Conservation (phyloP, 2,797 vertebrate species). For the Chaunax sp. region DNA sequence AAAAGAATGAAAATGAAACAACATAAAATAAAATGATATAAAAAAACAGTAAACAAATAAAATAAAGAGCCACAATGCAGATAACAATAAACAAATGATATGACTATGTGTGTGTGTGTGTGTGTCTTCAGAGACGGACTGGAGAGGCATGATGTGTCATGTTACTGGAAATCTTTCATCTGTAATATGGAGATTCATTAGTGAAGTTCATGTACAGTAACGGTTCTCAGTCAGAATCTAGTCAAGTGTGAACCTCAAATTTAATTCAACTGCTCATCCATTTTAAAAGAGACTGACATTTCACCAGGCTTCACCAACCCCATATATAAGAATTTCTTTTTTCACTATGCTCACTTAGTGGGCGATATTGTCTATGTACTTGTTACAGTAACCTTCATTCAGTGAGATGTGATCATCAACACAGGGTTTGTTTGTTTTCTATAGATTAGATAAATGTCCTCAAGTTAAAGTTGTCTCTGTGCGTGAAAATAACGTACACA, state of each 20-base stretch:
- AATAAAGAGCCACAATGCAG: neutral
- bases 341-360: neutral
- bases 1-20: conserved; percentile 11
- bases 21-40: too few relatives aligned
- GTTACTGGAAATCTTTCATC: conserved; percentile 21
- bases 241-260: conserved; percentile 29
- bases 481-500: neutral
- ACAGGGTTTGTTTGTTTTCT: neutral
- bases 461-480: neutral
- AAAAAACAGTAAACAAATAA: neutral
- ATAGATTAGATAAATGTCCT: neutral
- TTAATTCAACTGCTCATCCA: conserved; percentile 12
- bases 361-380: neutral
- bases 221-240: conserved; percentile 9
- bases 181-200: conserved; percentile 37
- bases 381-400: neutral
- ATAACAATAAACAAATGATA: conserved; percentile 3
- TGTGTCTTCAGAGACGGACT: neutral
- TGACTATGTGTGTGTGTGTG: neutral
- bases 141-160: conserved; percentile 14
- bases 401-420: neutral
- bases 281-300: neutral
- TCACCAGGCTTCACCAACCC: neutral
- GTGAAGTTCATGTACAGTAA: conserved; percentile 1
- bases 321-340: neutral